Evolutionary conservation across 1,140 invertebrate species (phyloP), one percentile per base, ranked within the genome.

Genomic region (Orius laevigatus): DNA sequence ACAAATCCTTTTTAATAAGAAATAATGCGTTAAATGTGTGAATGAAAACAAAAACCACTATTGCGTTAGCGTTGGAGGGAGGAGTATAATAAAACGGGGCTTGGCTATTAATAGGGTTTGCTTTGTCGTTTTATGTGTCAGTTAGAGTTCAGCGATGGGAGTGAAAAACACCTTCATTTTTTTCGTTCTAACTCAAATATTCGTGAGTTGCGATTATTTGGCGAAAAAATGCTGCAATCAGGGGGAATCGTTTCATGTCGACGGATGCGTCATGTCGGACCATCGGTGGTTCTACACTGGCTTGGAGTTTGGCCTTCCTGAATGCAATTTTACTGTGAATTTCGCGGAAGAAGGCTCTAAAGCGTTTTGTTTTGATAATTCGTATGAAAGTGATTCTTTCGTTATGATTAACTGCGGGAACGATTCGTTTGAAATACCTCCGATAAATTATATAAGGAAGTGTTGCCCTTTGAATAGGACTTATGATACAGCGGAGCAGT

Each of bases 401-500:
- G 39, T 48, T 2, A 46, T 34, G 31, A 4, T 54, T 5, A 42
- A 36, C 11, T 54, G 53, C 20, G 32, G 10, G 12, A 32, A 40
- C 10, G 43, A 46, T 46, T 15, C 36, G 6, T 36, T 45, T 5
- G 31, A 39, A 9, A 48, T 51, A 11, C 53, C 53, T 5, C 31
- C 46, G n/a, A 48, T 55, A 1, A 16, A 50, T 39, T 50, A 44
- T 19, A 20, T 55, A 4, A 36, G 48, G 4, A 55, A 55, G 46
- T 55, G 53, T 45, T 55, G 53, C 20, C 41, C 53, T 12, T 1
- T 44, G 10, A 32, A 49, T n/a, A 52, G 45, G 25, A 41, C 16
- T 3, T 55, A 55, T 25, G 35, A 51, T 20, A 19, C 48, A n/a
- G 25, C 35, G 11, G 14, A 46, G 11, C 38, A 50, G 31, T 38